Percentiles rank a stretch among this genome's conserved stretches.
These are phyloP conservation scores for Sinosuthora webbiana DNA, from an alignment of 2,113 vertebrate species.

Conservation along the genomic window DNA sequence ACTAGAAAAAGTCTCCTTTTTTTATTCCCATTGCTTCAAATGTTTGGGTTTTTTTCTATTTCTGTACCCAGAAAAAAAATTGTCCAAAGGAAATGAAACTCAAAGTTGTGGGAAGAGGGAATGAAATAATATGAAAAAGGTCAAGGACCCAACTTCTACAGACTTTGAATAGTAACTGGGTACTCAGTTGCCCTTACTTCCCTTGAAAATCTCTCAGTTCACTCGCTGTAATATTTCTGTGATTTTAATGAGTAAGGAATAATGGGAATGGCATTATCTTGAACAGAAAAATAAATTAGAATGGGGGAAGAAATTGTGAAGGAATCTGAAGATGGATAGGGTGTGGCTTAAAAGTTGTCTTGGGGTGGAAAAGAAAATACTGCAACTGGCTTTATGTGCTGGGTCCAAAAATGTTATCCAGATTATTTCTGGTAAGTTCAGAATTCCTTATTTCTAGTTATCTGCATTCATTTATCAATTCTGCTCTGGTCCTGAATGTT, in stretches of 20 bases:
- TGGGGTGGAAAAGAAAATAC: rapidly evolving
- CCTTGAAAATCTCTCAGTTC: not conserved
- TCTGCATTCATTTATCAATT: not conserved
- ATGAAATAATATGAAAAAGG: not conserved
- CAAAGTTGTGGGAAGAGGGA: not conserved
- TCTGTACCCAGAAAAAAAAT: not conserved
- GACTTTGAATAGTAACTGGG: not conserved
- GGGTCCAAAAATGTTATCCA: not conserved
- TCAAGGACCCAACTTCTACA: not conserved
- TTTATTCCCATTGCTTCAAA: not conserved
- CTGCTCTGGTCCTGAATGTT: not conserved
- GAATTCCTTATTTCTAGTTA: not conserved
- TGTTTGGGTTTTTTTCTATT: not conserved
- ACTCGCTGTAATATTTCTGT: not conserved
- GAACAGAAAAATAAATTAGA: not conserved
- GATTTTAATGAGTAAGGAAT: not conserved
- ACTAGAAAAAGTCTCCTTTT: not conserved
- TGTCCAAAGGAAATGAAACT: not conserved
- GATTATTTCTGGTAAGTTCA: not conserved
- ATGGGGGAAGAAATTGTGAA: not conserved
- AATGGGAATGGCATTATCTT: not conserved
- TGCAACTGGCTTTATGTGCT: not conserved
- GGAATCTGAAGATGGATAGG: not conserved
- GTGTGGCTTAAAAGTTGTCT: not conserved
- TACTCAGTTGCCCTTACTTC: not conserved